Percentiles rank a stretch among this genome's conserved stretches.
phyloP scores from a whole-genome alignment of 1,140 invertebrate genomes.

The Periplaneta americana region DNA sequence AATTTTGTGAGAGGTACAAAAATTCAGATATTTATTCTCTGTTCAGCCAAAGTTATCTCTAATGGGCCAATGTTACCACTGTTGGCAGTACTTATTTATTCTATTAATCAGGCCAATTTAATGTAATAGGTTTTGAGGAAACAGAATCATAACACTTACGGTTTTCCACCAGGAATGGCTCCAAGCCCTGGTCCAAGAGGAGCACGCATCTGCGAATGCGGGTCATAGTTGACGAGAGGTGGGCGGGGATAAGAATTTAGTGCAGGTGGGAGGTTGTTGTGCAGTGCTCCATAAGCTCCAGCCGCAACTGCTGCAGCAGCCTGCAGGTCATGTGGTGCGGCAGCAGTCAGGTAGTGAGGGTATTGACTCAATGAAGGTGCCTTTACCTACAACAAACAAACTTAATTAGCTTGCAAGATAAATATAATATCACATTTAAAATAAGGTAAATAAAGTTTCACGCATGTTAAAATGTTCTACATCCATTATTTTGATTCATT shows the following conservation, averaged over 20 bases:
- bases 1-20: too few species aligned
- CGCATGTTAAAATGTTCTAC: too few species aligned
- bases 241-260: constrained; percentile 34
- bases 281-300: constrained; percentile 29
- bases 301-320: constrained; percentile 27
- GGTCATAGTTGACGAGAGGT: constrained; percentile 52
- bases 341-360: constrained; percentile 49
- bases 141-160: too few species aligned
- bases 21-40: too few species aligned
- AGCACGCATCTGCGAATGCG: constrained; percentile 60
- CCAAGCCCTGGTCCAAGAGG: constrained; percentile 54
- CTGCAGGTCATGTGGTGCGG: constrained; percentile 42
- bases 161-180: constrained; percentile 80
- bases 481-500: too few species aligned
- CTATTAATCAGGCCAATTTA: too few species aligned
- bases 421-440: too few species aligned
- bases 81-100: too few species aligned
- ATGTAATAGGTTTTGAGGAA: too few species aligned
- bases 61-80: too few species aligned
- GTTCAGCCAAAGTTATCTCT: too few species aligned
- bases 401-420: neutral
- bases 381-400: constrained; percentile 23
- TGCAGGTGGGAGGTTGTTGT: constrained; percentile 34
- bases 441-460: too few species aligned
- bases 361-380: constrained; percentile 47